A percentile compares a stretch with the other conserved stretches of the same genome.
Evolutionary conservation across 1,140 invertebrate species (phyloP).

Genomic region (Probaryconus sp.): DNA sequence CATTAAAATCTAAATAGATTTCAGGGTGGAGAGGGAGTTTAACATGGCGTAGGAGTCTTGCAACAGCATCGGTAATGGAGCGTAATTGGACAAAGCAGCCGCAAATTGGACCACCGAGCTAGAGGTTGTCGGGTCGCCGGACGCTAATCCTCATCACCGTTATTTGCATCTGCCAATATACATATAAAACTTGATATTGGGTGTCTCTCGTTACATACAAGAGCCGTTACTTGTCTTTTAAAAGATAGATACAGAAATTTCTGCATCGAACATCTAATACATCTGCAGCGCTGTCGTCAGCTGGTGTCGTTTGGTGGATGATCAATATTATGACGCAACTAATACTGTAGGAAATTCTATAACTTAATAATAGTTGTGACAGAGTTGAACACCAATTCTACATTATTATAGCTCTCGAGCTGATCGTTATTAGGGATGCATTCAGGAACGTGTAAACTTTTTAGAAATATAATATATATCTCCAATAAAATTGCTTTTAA

Average conservation of each 20-base stretch:
- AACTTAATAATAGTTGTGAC: slow-evolving; percentile 38
- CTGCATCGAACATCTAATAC: slow-evolving; percentile 3
- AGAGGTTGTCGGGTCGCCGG: slow-evolving; percentile 62
- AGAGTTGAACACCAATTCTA: too few relatives aligned
- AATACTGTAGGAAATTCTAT: slow-evolving; percentile 20
- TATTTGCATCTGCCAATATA: slow-evolving; percentile 65
- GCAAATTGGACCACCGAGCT: slow-evolving; percentile 65
- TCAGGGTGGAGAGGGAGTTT: slow-evolving; percentile 22
- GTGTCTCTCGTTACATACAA: slow-evolving; percentile 42
- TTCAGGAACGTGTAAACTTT: too few relatives aligned
- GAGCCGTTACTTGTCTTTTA: slow-evolving; percentile 1
- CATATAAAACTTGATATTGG: slow-evolving; percentile 47
- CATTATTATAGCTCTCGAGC: too few relatives aligned
- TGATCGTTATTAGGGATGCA: too few relatives aligned
- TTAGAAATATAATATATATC: too few relatives aligned
- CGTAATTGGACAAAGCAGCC: slow-evolving; percentile 66
- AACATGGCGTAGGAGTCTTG: slow-evolving; percentile 61
- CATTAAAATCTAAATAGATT: slow-evolving; percentile 20
- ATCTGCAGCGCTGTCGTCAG: slow-evolving; percentile 36
- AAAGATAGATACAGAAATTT: slow-evolving; percentile 34
- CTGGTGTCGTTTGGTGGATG: slow-evolving; percentile 45
- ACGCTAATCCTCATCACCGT: slow-evolving; percentile 63
- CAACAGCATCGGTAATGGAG: slow-evolving; percentile 60
- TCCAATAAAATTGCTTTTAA: too few relatives aligned
- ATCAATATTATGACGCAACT: slow-evolving; percentile 42